Evolutionary conservation across 2,797 vertebrate species (phyloP).

Genomic region (Rhincodon typus): DNA sequence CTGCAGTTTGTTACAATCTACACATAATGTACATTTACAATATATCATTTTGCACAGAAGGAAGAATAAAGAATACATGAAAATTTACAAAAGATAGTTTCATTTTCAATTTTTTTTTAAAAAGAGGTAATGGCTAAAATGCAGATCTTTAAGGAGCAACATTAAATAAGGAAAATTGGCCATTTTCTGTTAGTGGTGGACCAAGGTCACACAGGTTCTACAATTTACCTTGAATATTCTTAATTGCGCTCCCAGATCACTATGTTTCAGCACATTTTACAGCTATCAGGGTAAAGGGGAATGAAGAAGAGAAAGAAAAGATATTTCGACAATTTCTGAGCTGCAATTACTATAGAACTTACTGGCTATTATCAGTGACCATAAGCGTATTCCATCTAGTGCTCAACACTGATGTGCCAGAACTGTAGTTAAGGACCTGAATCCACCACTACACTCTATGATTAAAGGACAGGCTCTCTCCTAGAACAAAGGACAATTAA

Average conservation of each 20-base stretch:
- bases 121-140: constrained; percentile 38
- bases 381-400: constrained; percentile 3
- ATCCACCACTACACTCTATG: constrained; percentile 29
- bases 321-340: constrained; percentile 4
- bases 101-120: constrained; percentile 35
- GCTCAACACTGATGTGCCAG: constrained; percentile 29
- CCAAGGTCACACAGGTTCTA: constrained; percentile 6
- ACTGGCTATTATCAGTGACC: constrained; percentile 31
- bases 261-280: constrained; percentile 10
- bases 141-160: constrained; percentile 25
- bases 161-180: constrained; percentile 26
- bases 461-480: constrained; percentile 50
- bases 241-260: not conserved
- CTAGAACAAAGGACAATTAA: constrained; percentile 50
- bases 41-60: constrained; percentile 38
- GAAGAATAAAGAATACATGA: constrained; percentile 38
- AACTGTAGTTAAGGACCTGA: constrained; percentile 31
- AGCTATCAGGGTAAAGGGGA: not conserved
- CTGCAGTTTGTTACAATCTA: constrained; percentile 37
- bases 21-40: constrained; percentile 38
- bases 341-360: constrained; percentile 26
- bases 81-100: constrained; percentile 38
- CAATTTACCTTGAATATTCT: constrained; percentile 22
- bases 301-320: not conserved
- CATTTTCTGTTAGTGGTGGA: constrained; percentile 24